A percentile compares a stretch with the other conserved stretches of the same genome.
Conservation (phyloP, 2,888 invertebrate species). For the Drosophila multiciliata region DNA sequence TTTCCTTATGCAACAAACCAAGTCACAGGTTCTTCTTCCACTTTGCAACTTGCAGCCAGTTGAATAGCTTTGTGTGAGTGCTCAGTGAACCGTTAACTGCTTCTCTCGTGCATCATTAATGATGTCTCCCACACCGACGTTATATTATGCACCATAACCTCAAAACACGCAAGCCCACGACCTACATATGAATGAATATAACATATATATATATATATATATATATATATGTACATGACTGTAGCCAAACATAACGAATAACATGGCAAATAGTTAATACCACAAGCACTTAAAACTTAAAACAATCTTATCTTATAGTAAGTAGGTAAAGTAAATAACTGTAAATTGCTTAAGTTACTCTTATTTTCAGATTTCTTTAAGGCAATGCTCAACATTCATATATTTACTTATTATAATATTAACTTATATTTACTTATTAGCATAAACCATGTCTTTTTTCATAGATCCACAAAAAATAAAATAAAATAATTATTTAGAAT, state of each 20-base stretch:
- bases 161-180: conserved; percentile 35
- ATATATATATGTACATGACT: background rate
- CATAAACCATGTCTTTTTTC: background rate
- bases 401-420: background rate
- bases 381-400: background rate
- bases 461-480: background rate
- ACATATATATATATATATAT: background rate
- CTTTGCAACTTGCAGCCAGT: background rate
- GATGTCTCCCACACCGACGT: conserved; percentile 39
- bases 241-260: conserved; percentile 1
- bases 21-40: conserved; percentile 29
- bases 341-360: background rate
- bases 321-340: background rate
- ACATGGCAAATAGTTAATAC: conserved; percentile 23
- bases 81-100: conserved; percentile 56
- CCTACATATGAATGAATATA: conserved; percentile 25
- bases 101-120: conserved; percentile 56
- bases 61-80: conserved; percentile 28
- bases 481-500: background rate
- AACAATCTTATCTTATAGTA: conserved; percentile 14
- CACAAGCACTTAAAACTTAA: conserved; percentile 16
- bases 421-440: background rate
- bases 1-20: conserved; percentile 41
- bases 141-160: conserved; percentile 3
- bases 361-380: background rate